A percentile compares a stretch with the other conserved stretches of the same genome.
These are phyloP conservation scores for Cryptus armator DNA, from an alignment of 2,888 invertebrate genomes.

Conservation along the genomic window DNA sequence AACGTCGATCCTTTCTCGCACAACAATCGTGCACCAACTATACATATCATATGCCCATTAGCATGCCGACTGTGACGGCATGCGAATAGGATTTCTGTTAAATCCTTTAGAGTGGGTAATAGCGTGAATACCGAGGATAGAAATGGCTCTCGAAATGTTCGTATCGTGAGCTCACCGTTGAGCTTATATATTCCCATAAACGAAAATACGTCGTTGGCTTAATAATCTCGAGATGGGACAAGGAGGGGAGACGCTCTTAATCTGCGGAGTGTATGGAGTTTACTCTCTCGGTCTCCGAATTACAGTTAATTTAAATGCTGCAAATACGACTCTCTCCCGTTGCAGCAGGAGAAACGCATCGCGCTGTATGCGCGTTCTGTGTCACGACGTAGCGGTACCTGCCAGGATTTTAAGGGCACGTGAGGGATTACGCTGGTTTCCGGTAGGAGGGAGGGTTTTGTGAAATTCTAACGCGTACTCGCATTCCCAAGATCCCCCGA, in stretches of 20 bases:
- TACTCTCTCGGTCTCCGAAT: slow-evolving; percentile 67
- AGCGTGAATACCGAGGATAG: slow-evolving; percentile 25
- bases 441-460: slow-evolving; percentile 26
- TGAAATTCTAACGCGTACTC: slow-evolving; percentile 73
- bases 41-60: background rate
- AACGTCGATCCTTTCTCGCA: background rate
- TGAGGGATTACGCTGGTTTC: slow-evolving; percentile 70
- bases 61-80: background rate
- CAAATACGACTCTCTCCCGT: slow-evolving; percentile 66
- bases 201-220: slow-evolving; percentile 65
- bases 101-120: slow-evolving; percentile 30
- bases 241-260: background rate
- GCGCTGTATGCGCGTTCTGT: background rate
- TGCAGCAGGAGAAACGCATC: slow-evolving; percentile 59
- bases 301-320: slow-evolving; percentile 76
- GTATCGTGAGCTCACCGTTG: slow-evolving; percentile 7
- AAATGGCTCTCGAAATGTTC: slow-evolving; percentile 30
- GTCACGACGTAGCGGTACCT: background rate
- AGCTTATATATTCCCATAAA: slow-evolving; percentile 38
- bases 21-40: background rate
- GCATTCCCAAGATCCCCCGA: slow-evolving; percentile 24
- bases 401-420: slow-evolving; percentile 69
- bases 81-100: slow-evolving; percentile 5
- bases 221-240: slow-evolving; percentile 51
- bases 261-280: slow-evolving; percentile 16